Evolutionary conservation across 2,888 invertebrate genomes (phyloP), one percentile per base, ranked within the genome.

Genomic region (Tuta absoluta): DNA sequence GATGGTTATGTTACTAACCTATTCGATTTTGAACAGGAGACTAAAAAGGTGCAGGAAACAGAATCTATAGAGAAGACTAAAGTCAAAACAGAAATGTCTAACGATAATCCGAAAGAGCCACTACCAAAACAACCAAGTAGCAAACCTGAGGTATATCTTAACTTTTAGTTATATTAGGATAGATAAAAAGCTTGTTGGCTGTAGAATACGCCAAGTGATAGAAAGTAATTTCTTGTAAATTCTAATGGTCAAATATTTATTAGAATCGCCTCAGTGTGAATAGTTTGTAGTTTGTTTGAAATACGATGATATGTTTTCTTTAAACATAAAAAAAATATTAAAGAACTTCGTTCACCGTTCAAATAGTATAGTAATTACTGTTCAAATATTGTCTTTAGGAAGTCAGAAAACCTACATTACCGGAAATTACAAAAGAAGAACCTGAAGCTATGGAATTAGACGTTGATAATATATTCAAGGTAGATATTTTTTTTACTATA

Each of bases 41-140:
- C 53, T 2, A 74, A 77, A 63, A 70, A 67, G 51, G 63, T 66
- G 63, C 66, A 63, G 61, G 67, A 63, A 63, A 69, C 67, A 12
- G 71, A 74, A 65, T 62, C 59, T 51, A 61, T 41, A 7, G 67
- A 71, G 63, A 72, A 66, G 23, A 65, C 63, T 10, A 68, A 71
- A 67, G 45, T 64, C n/a, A 67, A 69, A 49, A 66, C 53, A 17
- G 72, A 70, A 65, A 58, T 70, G 2, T 71, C 78, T 37, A 64
- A 71, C 21, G 75, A 77, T 63, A 76, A 75, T 64, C 75, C 78
- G 21, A 71, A 70, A 57, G 81, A 80, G 67, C 72, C 75, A 33
- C 68, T 65, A 14, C 69, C 79, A 66, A 76, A 76, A 73, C 74
- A 78, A 45, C 74, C 75, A 63, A 71, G 76, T 53, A 81, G 64